Percentiles rank a stretch among this genome's conserved stretches.
phyloP scores from a whole-genome alignment of 2,113 vertebrate species.

The Callospermophilus lateralis region DNA sequence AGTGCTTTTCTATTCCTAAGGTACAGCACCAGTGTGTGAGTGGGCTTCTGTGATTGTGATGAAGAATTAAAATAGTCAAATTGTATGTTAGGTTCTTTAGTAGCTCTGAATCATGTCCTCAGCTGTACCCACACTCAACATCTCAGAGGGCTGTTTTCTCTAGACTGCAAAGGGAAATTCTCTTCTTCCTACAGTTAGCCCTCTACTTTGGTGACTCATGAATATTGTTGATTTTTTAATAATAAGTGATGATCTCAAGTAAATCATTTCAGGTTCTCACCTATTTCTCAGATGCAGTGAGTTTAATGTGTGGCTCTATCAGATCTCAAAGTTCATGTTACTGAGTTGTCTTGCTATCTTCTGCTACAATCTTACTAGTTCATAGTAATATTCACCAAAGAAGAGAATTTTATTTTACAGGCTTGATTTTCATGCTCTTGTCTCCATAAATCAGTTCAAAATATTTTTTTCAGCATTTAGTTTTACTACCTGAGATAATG shows the following conservation, averaged over 20 bases:
- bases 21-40: rapidly evolving
- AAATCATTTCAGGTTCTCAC: too few relatives aligned
- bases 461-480: background rate
- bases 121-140: background rate
- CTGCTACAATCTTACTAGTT: background rate
- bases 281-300: too few relatives aligned
- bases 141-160: background rate
- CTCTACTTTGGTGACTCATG: background rate
- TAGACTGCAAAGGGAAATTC: background rate
- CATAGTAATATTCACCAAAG: background rate
- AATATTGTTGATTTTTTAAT: background rate
- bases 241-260: too few relatives aligned
- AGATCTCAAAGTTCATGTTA: background rate
- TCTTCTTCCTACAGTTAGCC: background rate
- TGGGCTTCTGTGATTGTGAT: too few relatives aligned
- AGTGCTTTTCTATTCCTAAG: background rate
- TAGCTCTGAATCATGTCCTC: background rate
- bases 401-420: background rate
- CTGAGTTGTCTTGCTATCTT: background rate
- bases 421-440: background rate
- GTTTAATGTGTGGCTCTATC: background rate
- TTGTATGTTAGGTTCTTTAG: background rate
- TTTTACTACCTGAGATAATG: too few relatives aligned
- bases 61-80: too few relatives aligned
- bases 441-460: background rate